Evolutionary conservation across 2,888 invertebrate species (phyloP), one percentile per base, ranked within the genome.

Genomic region (Tanytarsus gracilentus): DNA sequence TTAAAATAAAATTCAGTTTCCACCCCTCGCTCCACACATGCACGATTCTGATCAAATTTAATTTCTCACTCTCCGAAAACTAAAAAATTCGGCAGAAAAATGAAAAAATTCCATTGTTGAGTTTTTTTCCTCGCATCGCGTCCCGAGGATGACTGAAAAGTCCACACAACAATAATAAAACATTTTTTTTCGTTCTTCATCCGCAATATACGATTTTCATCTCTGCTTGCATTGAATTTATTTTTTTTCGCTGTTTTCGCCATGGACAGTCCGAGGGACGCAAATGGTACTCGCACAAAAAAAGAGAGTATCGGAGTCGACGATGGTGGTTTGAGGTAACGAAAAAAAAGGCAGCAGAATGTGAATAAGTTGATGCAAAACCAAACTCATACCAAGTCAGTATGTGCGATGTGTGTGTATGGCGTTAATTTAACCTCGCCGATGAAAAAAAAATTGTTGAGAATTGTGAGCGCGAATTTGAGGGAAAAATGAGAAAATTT

Each of bases 351-450:
- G 44, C 44, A 44, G 44, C 44, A 44, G 21, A 44, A 44, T 44
- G 44, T 44, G 44, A 44, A 44, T 44, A 44, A 44, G 44, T 44
- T 44, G 44, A 44, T 44, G 18, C 23, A 44, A 8, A 44, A 11
- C 11, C 18, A 44, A 18, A 44, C 44, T 44, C 44, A 44, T 44
- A 40, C 18, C 16, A 7, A 8, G 8, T 1, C 9, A 29, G 29
- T 29, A 7, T 7, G 5, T 36, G n/a, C 36, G 36, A 16, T 18
- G 44, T 44, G 16, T 18, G 11, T 44, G 44, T 40, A 14, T 16
- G 48, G 48, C 58, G 48, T 48, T 58, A 48, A 48, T 48, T 48
- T 30, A 58, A 58, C 44, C 44, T 30, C 58, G 39, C 27, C 27
- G 30, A n/a, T n/a, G n/a, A n/a, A n/a, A n/a, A n/a, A n/a, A n/a